phyloP scores from a whole-genome alignment of 2,113 vertebrate species.

The Nematolebias whitei region DNA sequence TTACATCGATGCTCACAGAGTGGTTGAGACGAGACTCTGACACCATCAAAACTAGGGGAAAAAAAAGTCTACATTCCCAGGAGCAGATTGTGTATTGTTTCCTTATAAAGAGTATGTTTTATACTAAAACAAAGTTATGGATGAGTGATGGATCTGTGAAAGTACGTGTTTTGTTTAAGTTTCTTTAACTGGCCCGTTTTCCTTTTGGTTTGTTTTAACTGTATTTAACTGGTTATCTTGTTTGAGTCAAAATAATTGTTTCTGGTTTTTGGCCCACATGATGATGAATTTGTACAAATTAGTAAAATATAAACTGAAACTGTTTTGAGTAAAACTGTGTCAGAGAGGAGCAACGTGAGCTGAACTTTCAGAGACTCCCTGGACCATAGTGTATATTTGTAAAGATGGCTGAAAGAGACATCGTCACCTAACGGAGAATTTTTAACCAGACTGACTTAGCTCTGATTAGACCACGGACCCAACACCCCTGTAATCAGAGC shows the following conservation, averaged over 20 bases:
- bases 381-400: slow-evolving; percentile 53
- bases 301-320: slow-evolving; percentile 59
- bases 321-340: slow-evolving; percentile 48
- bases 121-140: slow-evolving; percentile 83
- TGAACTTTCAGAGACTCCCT: slow-evolving; percentile 41
- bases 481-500: slow-evolving; percentile 30
- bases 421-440: slow-evolving; percentile 23
- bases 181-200: slow-evolving; percentile 67
- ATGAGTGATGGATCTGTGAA: slow-evolving; percentile 79
- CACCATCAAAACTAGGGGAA: slow-evolving; percentile 71
- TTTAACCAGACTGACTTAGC: slow-evolving; percentile 39
- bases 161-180: slow-evolving; percentile 75
- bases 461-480: slow-evolving; percentile 45
- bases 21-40: slow-evolving; percentile 44
- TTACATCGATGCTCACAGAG: slow-evolving; percentile 31
- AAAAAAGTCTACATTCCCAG: slow-evolving; percentile 85
- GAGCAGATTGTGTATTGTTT: slow-evolving; percentile 85
- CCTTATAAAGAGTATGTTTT: slow-evolving; percentile 90
- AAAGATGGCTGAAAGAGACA: slow-evolving; percentile 41
- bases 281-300: slow-evolving; percentile 68
- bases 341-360: slow-evolving; percentile 53
- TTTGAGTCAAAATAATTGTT: slow-evolving; percentile 61
- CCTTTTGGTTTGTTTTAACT: slow-evolving; percentile 57
- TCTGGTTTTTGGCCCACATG: slow-evolving; percentile 46
- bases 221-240: slow-evolving; percentile 70